These are phyloP conservation scores for Aramus guarauna DNA, from an alignment of 2,113 vertebrate species.

Conservation along the genomic window DNA sequence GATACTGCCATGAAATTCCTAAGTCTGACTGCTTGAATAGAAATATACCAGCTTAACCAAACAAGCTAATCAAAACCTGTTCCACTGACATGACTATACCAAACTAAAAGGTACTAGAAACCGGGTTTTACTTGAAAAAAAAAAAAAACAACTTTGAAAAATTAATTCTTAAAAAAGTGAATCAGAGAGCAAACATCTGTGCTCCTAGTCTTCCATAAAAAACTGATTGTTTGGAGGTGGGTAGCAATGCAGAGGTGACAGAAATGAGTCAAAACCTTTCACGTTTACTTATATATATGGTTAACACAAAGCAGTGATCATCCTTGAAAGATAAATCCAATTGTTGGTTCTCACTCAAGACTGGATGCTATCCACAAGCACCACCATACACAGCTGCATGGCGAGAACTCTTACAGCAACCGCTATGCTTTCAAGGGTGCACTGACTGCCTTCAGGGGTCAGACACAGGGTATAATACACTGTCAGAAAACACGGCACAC, in stretches of 20 bases:
- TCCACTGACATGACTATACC: not conserved
- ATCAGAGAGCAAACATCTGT: not conserved
- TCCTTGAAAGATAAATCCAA: not conserved
- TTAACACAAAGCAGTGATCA: not conserved
- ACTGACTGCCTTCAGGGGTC: not conserved
- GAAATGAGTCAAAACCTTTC: not conserved
- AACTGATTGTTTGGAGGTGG: fast-evolving
- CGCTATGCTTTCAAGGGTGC: not conserved
- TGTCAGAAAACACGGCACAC: not conserved
- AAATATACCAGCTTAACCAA: not conserved
- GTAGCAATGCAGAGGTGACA: not conserved
- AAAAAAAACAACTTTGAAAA: not conserved
- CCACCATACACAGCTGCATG: not conserved
- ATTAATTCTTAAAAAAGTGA: not conserved
- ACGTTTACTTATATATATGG: not conserved
- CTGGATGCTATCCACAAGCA: not conserved
- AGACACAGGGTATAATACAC: not conserved
- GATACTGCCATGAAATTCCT: not conserved
- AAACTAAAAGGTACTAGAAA: not conserved
- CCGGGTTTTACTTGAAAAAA: not conserved
- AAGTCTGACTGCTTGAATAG: not conserved
- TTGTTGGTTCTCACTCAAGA: not conserved
- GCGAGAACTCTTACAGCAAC: not conserved
- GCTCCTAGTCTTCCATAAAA: not conserved
- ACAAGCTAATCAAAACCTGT: not conserved